A percentile compares a stretch with the other conserved stretches of the same genome.
Conservation (phyloP, 2,888 invertebrate species). For the Spilosoma lubricipeda region DNA sequence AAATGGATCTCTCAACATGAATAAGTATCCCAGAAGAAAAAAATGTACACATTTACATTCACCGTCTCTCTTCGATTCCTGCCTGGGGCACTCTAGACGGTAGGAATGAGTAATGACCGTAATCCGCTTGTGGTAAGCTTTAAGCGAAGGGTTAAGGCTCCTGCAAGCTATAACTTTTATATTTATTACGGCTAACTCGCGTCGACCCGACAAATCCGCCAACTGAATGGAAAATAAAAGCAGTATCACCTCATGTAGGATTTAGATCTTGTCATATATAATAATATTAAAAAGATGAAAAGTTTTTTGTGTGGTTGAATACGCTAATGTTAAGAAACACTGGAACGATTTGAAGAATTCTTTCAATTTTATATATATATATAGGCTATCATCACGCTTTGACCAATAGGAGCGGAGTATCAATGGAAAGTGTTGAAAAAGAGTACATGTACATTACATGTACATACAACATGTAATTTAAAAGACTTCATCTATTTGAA, state of each 20-base stretch:
- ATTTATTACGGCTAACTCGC: constrained; percentile 78
- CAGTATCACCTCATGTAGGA: constrained; percentile 54
- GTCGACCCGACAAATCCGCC: constrained; percentile 66
- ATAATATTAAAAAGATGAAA: too few species aligned
- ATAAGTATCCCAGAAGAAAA: constrained; percentile 65
- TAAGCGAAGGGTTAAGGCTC: constrained; percentile 83
- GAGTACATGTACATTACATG: too few species aligned
- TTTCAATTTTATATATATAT: too few species aligned
- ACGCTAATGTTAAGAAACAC: too few species aligned
- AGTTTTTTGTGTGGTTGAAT: too few species aligned
- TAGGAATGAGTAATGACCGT: constrained; percentile 84
- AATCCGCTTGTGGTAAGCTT: constrained; percentile 84
- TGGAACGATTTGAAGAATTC: too few species aligned
- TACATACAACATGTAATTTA: too few species aligned
- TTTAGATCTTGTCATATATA: constrained; percentile 24
- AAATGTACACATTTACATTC: constrained; percentile 66
- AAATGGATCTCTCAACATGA: constrained; percentile 48
- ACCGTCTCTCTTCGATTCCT: constrained; percentile 59
- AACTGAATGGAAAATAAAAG: constrained; percentile 65
- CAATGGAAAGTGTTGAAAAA: too few species aligned
- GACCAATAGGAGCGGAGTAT: too few species aligned
- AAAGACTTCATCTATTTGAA: not conserved
- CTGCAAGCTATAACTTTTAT: constrained; percentile 76
- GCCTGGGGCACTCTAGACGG: constrained; percentile 78
- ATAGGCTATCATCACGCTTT: too few species aligned